Evolutionary conservation across 2,113 vertebrate species (phyloP), one percentile per base, ranked within the genome.

Genomic region (Gobio gobio): DNA sequence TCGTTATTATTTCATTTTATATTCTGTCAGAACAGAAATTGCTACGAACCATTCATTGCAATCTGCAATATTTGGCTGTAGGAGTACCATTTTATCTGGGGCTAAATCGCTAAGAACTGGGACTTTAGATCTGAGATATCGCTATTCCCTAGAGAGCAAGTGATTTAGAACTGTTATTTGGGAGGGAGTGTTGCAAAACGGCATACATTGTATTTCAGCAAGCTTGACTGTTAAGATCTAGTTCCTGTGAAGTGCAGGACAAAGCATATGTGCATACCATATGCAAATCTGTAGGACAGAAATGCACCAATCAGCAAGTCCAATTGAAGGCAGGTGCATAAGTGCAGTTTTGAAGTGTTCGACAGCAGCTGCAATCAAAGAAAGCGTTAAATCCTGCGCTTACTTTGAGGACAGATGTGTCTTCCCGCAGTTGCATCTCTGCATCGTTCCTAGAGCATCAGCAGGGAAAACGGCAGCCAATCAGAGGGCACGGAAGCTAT

Each of bases 361-460:
- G 49, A 20, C 74, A 4, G 24, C n/a, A 79, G 16, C 54, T 80
- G 43, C 68, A 81, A 74, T 81, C 51, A 85, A 81, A 81, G 83
- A 33, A 22, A 40, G 43, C 66, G 59, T 79, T 73, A 63, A 68
- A 59, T 51, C 61, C 43, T 22, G 9, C 10, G 24, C 51, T 74
- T 80, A 24, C 77, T 81, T 85, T 81, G 77, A 85, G 66, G 40
- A 51, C 40, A 56, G 66, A 79, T 70, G 75, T 78, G 49, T 70
- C 29, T 33, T 84, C 26, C 16, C 51, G n/a, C 66, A 14, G 56
- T 16, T 29, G 73, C 43, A 47, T 59, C 54, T 26, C 66, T 40
- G 43, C 63, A 79, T 36, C 40, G 7, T 22, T 85, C 47, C 83
- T 14, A 51, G 24, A 70, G 33, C 54, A 45, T 64, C 43, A 58